Evolutionary conservation across 1,140 invertebrate species (phyloP), one percentile per base, ranked within the genome.

Genomic region (Neodiprion lecontei): DNA sequence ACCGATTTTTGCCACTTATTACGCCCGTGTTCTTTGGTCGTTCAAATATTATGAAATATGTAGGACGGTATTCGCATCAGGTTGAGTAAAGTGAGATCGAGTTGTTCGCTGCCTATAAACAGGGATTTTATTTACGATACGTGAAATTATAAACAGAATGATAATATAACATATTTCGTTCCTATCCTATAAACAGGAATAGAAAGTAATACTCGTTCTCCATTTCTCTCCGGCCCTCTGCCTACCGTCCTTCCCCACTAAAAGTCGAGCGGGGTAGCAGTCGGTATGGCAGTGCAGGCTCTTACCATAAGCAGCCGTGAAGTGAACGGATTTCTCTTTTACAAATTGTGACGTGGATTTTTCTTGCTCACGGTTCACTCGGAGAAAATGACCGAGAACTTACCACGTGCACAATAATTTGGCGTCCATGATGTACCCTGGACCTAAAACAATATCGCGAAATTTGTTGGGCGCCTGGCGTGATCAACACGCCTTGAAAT

Each of bases 21-120:
- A 17, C 17, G 17, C 17, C 17, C 17, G 17, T 17, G 17, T 17
- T 17, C 17, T 17, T 17, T 17, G 17, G 17, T 17, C 17, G 17
- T 17, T 17, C 17, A 17, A 17, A 17, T 17, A 17, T 17, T 28
- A 28, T 28, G 4, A 28, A 1, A 28, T 28, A 28, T 28, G 28
- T 28, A 74, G 0, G 14, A 67, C 23, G 73, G 49, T 9, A 21
- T 61, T 74, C 50, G 14, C 50, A 69, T 74, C 68, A 9, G 73
- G 69, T 66, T 69, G 7, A 40, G 9, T 69, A 11, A 10, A 67
- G 47, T 23, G 73, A 67, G 69, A 74, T 74, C 9, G 68, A 70
- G 69, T 4, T n/a, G 73, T 74, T 74, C 12, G 73, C 70, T 70
- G 73, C 73, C 67, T 74, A 73, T 73, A 73, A 73, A 73, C 61